Percentiles rank a stretch among this genome's conserved stretches.
Evolutionary conservation across 1,140 invertebrate genomes (phyloP).

Genomic region (Drosophila tsacasi): DNA sequence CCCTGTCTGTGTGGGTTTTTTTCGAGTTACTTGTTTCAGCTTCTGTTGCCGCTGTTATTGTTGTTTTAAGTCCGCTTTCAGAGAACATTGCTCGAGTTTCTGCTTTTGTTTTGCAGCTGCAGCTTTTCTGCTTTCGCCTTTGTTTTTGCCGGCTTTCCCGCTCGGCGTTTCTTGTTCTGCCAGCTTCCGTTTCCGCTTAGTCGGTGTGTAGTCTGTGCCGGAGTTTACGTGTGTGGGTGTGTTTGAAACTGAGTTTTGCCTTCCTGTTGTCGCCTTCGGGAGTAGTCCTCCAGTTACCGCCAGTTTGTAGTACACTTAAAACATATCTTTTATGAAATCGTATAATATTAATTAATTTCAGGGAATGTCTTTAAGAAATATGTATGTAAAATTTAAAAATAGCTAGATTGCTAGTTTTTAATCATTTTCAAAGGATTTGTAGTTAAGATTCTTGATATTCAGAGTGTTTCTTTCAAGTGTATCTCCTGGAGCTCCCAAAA

Average conservation of each 20-base stretch:
- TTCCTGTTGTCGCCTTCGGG: conserved; percentile 69
- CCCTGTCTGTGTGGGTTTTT: conserved; percentile 5
- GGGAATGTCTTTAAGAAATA: not conserved
- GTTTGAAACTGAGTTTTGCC: conserved; percentile 44
- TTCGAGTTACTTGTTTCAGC: conserved; percentile 15
- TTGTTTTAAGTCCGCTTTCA: conserved; percentile 50
- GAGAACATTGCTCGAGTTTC: conserved; percentile 34
- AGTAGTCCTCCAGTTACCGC: conserved; percentile 43
- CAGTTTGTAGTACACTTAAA: conserved; percentile 6
- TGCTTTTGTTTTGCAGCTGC: conserved; percentile 69
- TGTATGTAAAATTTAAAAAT: too few species aligned
- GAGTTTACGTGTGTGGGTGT: conserved; percentile 30
- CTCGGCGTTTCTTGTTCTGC: conserved; percentile 48
- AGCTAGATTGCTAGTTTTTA: not conserved
- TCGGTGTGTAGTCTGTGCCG: conserved; percentile 24
- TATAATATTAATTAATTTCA: too few species aligned
- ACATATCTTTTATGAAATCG: not conserved
- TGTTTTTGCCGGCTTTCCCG: conserved; percentile 63
- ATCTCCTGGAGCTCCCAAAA: not conserved
- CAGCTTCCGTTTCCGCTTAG: conserved; percentile 73
- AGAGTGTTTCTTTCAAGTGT: conserved; percentile 2
- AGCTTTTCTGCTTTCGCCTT: conserved; percentile 60
- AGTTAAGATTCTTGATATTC: too few species aligned
- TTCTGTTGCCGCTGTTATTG: conserved; percentile 33
- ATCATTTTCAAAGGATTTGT: not conserved